phyloP scores from a whole-genome alignment of 2,888 invertebrate species.

The Tupiocoris notatus region DNA sequence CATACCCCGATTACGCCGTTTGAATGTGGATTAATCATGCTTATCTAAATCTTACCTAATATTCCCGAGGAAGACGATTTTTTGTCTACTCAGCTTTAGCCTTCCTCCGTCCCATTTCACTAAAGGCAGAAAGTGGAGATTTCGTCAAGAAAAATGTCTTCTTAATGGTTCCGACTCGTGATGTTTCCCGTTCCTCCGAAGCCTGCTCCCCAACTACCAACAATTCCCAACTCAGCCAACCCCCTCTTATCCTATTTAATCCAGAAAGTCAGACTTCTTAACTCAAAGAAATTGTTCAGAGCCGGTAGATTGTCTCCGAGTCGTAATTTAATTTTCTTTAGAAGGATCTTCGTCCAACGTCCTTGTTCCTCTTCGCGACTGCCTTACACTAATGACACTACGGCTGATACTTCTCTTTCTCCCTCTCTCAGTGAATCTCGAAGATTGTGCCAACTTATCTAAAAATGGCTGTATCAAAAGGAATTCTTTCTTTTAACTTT shows the following conservation, averaged over 20 bases:
- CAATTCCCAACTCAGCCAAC: not conserved
- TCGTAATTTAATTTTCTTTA: slow-evolving; percentile 25
- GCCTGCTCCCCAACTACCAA: not conserved
- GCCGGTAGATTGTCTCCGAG: slow-evolving; percentile 1
- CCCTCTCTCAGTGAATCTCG: not conserved
- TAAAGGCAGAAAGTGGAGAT: slow-evolving; percentile 5
- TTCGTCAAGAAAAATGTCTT: slow-evolving; percentile 26
- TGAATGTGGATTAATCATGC: not conserved
- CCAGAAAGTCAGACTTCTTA: not conserved
- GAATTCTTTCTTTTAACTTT: no score
- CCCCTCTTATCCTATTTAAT: not conserved
- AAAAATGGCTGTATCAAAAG: not conserved
- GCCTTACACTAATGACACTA: not conserved
- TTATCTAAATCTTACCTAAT: not conserved
- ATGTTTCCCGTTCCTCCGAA: not conserved
- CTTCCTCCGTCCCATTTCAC: not conserved
- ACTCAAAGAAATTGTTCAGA: not conserved
- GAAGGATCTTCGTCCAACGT: not conserved
- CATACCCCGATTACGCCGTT: not conserved
- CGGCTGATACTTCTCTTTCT: not conserved
- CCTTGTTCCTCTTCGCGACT: not conserved
- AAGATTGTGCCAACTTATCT: not conserved
- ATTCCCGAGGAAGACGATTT: not conserved
- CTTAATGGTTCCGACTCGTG: slow-evolving; percentile 13
- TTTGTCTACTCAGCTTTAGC: not conserved